Base-by-base conservation (phyloP, 2,888 invertebrate species). In the Agrochola macilenta region DNA sequence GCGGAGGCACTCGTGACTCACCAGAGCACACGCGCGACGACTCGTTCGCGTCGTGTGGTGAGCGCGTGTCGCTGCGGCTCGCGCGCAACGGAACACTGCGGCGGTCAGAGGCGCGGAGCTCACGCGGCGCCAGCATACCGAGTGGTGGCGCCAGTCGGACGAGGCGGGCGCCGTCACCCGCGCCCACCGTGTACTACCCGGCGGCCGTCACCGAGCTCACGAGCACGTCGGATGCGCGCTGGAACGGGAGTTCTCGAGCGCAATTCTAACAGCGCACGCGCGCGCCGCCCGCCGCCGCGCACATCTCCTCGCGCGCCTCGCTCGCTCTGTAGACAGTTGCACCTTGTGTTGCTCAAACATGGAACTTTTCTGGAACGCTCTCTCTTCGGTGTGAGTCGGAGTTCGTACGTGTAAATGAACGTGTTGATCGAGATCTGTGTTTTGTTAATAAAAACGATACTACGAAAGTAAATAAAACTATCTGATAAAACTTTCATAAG, bases 1-100 rank as follows among this genome's bases (percentile, higher is more conserved):
- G 92, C 64, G 86, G 89, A 57, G 82, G 77, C 14, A 74, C 88
- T 97, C 98, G 91, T 97, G 98, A 89, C 97, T 98, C 95, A 92
- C 97, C 91, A 95, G 97, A 93, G 80, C 93, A 96, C 89, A 98
- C 98, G 79, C 98, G 98, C 92, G 98, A 98, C 93, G 98, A 98
- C 94, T 98, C 98, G 90, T 97, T 98, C 91, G 98, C 98, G 85
- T 98, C 98, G 81, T 98, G 98, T 94, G 98, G 98, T 79, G 98
- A 98, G 91, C 97, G 97, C 91, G 97, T 97, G 93, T 97, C 98
- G 91, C 93, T 98, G 93, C 97, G 98, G 3, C 92, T 97, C 90
- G 92, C 93, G 83, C 94, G 96, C 82, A 94, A 95, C 91, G 94
- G 95, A 80, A 96, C 96, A 76, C 91, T 94, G 89, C 94, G 95